Base-by-base conservation (phyloP, 2,113 vertebrate genomes). In the Cranoglanis bouderius region DNA sequence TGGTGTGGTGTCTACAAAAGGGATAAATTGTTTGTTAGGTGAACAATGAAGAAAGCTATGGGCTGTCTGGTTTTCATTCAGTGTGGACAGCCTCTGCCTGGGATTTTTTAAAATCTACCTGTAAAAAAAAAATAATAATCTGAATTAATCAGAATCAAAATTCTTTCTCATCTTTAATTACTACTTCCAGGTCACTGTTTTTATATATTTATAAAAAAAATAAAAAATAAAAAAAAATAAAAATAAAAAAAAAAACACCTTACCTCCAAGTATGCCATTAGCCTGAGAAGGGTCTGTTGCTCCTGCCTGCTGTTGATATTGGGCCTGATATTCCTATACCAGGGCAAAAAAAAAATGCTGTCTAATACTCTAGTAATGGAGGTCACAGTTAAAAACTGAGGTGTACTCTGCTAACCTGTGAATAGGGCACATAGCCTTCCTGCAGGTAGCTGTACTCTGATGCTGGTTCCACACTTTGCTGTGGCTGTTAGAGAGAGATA, bases 401-500 rank as follows among this genome's bases (percentile, higher is more conserved):
- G 9, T 29, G 26, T 51, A 0, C 0, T 1, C 29, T 65, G 75
- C 96, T 85, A 91, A 99, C 98, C 97, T 98, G 98, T 90, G 97
- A 89, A 59, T 96, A 95, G 10, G 96, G 96, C 0, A 95, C 88
- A 84, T 97, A 99, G 63, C 97, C 97, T 63, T 99, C 98, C 87
- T 98, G 97, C 14, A 98, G 92, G 80, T 98, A 99, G 93, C 95
- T 96, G 92, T 97, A 99, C 90, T 99, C 98, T 10, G 93, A 96
- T 90, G 95, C 94, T 89, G 96, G 96, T 82, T 99, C 98, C 51
- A 96, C 94, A 84, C 96, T 97, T 88, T 98, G 95, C 84, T 95
- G 97, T 85, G 98, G 95, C 97, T 98, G 91, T 2, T 40, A 6
- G 46, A 72, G 91, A 43, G 21, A 29, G 93, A 88, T 0, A 55